Conservation (phyloP, 2,113 vertebrate genomes). For the Todiramphus chloris region DNA sequence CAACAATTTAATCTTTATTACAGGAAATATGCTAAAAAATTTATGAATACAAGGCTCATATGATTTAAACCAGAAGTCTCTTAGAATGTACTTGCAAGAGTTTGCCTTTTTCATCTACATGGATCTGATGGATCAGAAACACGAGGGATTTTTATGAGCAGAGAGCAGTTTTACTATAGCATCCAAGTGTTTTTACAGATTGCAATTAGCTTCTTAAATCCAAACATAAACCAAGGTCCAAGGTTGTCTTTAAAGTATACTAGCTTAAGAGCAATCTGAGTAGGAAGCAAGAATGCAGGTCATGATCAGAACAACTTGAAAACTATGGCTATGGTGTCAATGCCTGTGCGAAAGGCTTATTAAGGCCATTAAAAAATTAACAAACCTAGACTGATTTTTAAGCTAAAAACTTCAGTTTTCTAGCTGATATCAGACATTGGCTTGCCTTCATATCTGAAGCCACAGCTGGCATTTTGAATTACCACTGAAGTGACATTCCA, state of each 20-base stretch:
- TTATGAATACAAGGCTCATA: not conserved
- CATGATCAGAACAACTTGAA: not conserved
- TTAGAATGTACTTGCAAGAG: not conserved
- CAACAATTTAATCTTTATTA: slow-evolving; percentile 30
- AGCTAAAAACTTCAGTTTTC: not conserved
- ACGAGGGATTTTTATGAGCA: not conserved
- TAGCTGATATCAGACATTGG: not conserved
- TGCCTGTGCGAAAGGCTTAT: not conserved
- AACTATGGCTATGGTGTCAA: not conserved
- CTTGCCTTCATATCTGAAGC: not conserved
- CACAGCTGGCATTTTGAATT: not conserved
- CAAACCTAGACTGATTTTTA: not conserved
- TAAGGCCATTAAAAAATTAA: not conserved
- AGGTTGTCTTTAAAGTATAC: not conserved
- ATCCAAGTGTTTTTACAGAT: not conserved
- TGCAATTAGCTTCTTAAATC: not conserved
- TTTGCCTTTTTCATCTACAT: not conserved
- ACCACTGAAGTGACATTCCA: not conserved
- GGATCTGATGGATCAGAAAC: not conserved
- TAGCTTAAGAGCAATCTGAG: not conserved
- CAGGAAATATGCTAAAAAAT: not conserved
- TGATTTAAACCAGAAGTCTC: not conserved
- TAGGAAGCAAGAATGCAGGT: not conserved
- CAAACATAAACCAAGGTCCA: not conserved
- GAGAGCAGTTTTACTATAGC: not conserved